Evolutionary conservation across 2,888 invertebrate species (phyloP).

Genomic region (Spisula subtruncata): DNA sequence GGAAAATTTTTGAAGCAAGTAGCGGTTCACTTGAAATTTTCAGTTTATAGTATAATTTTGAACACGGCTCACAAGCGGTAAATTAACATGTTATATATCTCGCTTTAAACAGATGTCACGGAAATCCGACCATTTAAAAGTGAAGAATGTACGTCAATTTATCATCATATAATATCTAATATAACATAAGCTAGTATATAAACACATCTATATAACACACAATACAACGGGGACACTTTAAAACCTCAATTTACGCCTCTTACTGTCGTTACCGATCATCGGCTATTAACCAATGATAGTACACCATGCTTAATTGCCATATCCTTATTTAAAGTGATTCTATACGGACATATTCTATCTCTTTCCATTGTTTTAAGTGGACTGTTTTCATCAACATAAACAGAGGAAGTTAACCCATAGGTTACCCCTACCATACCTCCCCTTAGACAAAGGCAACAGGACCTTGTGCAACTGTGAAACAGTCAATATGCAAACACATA

Average conservation of each 20-base stretch:
- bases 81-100: constrained; percentile 3
- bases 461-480: too few species aligned
- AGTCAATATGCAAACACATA: too few species aligned
- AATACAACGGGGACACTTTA: not conserved
- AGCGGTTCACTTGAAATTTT: not conserved
- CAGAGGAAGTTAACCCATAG: too few species aligned
- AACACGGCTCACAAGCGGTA: not conserved
- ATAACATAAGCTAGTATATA: constrained; percentile 9
- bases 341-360: not conserved
- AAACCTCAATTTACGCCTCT: not conserved
- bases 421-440: too few species aligned
- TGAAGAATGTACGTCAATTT: constrained; percentile 2
- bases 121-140: constrained; percentile 27
- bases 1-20: not conserved
- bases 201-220: not conserved
- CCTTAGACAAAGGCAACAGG: too few species aligned
- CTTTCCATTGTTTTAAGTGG: not conserved
- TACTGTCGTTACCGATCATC: not conserved
- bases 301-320: not conserved
- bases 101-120: constrained; percentile 20
- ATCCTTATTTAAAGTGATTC: not conserved
- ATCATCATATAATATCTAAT: constrained; percentile 9
- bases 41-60: not conserved
- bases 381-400: too few species aligned
- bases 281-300: not conserved